Evolutionary conservation across 1,140 invertebrate genomes (phyloP).

Genomic region (Eueides isabella): DNA sequence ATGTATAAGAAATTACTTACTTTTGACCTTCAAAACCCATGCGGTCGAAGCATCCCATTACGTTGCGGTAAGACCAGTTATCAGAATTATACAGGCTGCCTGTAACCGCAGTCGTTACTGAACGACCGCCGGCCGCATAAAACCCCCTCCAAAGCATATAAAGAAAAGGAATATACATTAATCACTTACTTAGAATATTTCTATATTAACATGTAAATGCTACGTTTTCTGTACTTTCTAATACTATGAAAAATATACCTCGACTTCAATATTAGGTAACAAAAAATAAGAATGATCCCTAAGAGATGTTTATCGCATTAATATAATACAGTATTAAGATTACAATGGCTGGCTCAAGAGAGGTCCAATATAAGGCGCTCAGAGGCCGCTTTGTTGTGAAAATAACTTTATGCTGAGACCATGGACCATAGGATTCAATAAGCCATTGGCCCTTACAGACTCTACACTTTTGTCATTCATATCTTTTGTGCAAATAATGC

Average conservation of each 20-base stretch:
- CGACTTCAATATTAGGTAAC: constrained; percentile 62
- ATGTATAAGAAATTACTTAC: not conserved
- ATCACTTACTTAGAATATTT: not conserved
- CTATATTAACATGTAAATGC: not conserved
- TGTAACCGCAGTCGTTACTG: constrained; percentile 5
- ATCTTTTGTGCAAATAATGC: constrained; percentile 68
- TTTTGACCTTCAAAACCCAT: not conserved
- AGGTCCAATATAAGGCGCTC: constrained; percentile 77
- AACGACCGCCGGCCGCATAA: not conserved
- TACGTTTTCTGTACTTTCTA: not conserved
- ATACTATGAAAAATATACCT: not conserved
- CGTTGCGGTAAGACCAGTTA: constrained; percentile 11
- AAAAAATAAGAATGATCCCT: constrained; percentile 68
- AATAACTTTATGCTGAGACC: constrained; percentile 77
- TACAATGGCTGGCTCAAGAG: constrained; percentile 76
- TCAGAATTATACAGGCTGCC: not conserved
- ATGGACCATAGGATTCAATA: constrained; percentile 69
- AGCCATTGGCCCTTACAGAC: constrained; percentile 62
- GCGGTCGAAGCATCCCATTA: not conserved
- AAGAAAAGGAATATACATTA: not conserved
- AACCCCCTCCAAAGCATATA: not conserved
- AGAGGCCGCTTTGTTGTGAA: constrained; percentile 75
- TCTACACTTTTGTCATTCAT: constrained; percentile 68
- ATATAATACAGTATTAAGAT: constrained; percentile 80
- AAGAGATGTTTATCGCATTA: constrained; percentile 80